Percentiles rank a stretch among this genome's conserved stretches.
These are phyloP conservation scores for Regulus satrapa DNA, from an alignment of 2,113 vertebrate genomes.

Conservation along the genomic window DNA sequence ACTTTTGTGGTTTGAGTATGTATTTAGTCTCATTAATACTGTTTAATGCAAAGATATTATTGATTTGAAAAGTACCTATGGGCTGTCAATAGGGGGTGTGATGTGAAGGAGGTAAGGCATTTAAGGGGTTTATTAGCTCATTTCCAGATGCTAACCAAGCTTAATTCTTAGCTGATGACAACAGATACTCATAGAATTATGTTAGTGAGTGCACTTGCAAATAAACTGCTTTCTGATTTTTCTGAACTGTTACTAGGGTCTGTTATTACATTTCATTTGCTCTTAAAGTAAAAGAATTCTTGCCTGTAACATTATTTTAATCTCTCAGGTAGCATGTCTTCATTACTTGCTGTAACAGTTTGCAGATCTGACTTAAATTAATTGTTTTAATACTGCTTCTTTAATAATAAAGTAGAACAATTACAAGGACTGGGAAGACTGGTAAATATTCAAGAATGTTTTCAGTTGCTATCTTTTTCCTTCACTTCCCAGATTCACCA, in stretches of 20 bases:
- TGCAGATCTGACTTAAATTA: not conserved
- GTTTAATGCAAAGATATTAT: not conserved
- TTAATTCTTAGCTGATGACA: conserved; percentile 9
- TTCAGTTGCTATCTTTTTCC: not conserved
- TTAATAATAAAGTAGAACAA: not conserved
- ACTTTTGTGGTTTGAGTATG: not conserved
- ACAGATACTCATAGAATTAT: not conserved
- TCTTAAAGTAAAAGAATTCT: not conserved
- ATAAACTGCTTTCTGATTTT: not conserved
- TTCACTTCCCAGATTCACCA: not conserved
- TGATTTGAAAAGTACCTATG: conserved; percentile 48
- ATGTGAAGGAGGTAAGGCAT: conserved; percentile 23
- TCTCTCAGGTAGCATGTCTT: not conserved
- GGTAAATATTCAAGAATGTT: not conserved
- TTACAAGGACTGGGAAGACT: not conserved
- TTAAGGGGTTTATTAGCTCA: not conserved
- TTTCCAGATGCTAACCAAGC: not conserved
- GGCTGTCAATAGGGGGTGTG: conserved; percentile 53
- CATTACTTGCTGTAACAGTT: not conserved
- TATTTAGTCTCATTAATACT: not conserved
- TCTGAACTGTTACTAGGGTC: not conserved
- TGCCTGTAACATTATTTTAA: not conserved
- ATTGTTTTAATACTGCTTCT: not conserved
- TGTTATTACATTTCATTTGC: not conserved
- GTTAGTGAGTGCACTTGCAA: not conserved